Conservation (phyloP, 2,888 invertebrate species). For the Tipula vernalis region DNA sequence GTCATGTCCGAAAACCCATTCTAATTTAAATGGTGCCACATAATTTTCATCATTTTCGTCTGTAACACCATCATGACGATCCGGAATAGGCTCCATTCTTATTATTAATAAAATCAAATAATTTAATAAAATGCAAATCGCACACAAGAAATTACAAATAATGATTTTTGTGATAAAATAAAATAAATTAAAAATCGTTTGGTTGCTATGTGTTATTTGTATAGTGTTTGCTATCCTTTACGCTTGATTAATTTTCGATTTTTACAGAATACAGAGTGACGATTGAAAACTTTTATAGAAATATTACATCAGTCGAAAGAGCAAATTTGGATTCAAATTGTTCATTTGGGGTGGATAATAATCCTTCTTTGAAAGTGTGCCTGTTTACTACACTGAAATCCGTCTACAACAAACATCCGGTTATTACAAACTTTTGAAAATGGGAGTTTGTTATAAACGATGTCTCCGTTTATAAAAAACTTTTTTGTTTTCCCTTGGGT, state of each 20-base stretch:
- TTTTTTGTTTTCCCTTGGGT: no score
- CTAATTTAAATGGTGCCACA: neutral
- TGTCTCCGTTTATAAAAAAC: no score
- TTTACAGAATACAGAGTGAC: no score
- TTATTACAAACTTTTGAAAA: no score
- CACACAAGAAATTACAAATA: neutral
- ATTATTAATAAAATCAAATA: neutral
- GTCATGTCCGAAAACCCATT: slow-evolving; percentile 8
- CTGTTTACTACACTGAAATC: no score
- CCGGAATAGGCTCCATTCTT: neutral
- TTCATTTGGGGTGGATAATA: no score
- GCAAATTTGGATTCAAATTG: no score
- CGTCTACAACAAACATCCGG: no score
- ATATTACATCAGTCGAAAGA: no score
- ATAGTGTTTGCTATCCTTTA: neutral
- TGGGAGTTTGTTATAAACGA: no score
- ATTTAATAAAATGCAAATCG: neutral
- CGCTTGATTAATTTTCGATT: neutral
- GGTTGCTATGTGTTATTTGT: neutral
- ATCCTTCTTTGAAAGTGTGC: no score
- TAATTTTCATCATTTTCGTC: neutral
- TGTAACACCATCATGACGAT: neutral
- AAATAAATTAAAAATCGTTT: neutral
- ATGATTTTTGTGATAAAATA: neutral
- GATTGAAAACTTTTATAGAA: no score